A percentile compares a stretch with the other conserved stretches of the same genome.
Conservation (phyloP, 92 coral and sea anemone species). For the Palythoa grandis region DNA sequence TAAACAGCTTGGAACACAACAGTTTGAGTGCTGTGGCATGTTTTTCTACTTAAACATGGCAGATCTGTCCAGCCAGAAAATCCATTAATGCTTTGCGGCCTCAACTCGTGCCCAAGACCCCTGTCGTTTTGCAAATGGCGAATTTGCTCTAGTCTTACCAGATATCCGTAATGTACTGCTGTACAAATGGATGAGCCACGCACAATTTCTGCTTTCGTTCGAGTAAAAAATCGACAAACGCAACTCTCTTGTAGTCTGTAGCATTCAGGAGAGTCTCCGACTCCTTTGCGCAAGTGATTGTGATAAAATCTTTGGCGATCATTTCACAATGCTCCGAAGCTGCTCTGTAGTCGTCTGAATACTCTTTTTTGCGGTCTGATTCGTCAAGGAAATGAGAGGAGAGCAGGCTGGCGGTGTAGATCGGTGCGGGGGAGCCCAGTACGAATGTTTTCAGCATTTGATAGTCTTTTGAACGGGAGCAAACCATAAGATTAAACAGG, state of each 20-base stretch:
- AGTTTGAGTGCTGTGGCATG: too few species aligned
- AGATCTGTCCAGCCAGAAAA: too few species aligned
- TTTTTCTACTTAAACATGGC: too few species aligned
- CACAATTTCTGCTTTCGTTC: constrained; percentile 93
- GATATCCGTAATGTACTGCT: constrained; percentile 85
- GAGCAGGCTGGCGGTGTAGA: constrained; percentile 79
- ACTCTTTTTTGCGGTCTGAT: constrained; percentile 78
- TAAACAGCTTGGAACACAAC: too few species aligned
- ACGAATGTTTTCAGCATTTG: constrained; percentile 77
- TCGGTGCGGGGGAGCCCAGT: constrained; percentile 92
- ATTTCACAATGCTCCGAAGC: constrained; percentile 86
- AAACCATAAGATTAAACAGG: constrained; percentile 82
- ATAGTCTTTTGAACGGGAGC: constrained; percentile 77
- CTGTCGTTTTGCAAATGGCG: too few species aligned
- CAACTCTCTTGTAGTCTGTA: constrained; percentile 77
- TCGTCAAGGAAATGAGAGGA: constrained; percentile 83
- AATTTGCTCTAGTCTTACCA: constrained; percentile 44
- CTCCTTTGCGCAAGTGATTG: constrained; percentile 89
- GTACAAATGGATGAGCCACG: constrained; percentile 94
- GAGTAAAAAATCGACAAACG: constrained; percentile 90
- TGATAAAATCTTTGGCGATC: constrained; percentile 82
- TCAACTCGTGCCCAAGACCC: too few species aligned
- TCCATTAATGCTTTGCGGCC: too few species aligned
- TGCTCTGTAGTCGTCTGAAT: constrained; percentile 62
- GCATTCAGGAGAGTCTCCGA: constrained; percentile 87